Evolutionary conservation across 2,888 invertebrate genomes (phyloP).

Genomic region (Bombylius discolor): DNA sequence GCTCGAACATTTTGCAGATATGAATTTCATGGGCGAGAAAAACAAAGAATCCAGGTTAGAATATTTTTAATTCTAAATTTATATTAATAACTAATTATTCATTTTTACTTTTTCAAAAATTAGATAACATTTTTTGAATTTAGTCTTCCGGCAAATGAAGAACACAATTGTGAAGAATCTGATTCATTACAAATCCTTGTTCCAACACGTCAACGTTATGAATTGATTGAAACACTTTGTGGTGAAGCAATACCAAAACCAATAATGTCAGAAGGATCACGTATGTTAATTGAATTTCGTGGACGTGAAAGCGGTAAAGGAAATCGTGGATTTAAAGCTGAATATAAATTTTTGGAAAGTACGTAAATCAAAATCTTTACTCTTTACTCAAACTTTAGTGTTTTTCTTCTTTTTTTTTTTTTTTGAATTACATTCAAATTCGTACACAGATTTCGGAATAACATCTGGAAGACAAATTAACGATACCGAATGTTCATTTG

Average conservation of each 20-base stretch:
- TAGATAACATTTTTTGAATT: conserved; percentile 34
- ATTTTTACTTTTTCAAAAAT: too few relatives aligned
- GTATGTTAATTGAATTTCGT: conserved; percentile 73
- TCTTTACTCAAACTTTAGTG: background rate
- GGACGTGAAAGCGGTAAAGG: conserved; percentile 63
- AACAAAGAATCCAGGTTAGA: conserved; percentile 71
- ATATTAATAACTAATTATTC: too few relatives aligned
- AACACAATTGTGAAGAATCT: conserved; percentile 26
- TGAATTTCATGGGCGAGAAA: conserved; percentile 76
- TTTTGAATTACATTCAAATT: conserved; percentile 17
- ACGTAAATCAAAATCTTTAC: conserved; percentile 32
- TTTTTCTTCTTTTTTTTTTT: conserved; percentile 25
- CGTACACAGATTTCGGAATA: conserved; percentile 75
- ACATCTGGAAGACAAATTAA: conserved; percentile 64
- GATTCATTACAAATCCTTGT: conserved; percentile 47
- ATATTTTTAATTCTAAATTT: too few relatives aligned
- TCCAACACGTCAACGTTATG: conserved; percentile 67
- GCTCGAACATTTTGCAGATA: conserved; percentile 72
- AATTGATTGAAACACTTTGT: conserved; percentile 79
- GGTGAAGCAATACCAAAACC: conserved; percentile 70
- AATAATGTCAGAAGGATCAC: conserved; percentile 84
- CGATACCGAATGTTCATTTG: conserved; percentile 73
- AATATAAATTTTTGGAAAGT: conserved; percentile 84
- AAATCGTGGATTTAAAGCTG: conserved; percentile 75
- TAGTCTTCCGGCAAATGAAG: conserved; percentile 27